Base-by-base conservation (phyloP, 2,888 invertebrate species). In the Magallana nippona region DNA sequence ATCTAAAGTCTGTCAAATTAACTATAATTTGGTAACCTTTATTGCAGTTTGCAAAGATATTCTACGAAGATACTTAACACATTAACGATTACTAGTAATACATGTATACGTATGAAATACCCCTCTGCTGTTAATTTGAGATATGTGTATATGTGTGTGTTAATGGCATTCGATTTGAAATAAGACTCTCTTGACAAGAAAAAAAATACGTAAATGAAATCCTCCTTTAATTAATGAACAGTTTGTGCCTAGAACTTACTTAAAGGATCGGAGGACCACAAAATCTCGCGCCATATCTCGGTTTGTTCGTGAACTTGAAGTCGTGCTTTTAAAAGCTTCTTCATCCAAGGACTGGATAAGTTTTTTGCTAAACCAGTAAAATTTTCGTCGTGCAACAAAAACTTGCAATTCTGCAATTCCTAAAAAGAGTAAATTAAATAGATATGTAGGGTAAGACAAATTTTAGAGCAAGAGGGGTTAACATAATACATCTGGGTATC, bases 381-480 rank as follows among this genome's bases (percentile, higher is more conserved):
- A 10, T 82, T 82, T 2, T 44, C 71, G 15, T 56, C 55, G 10
- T 55, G 8, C 56, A 82, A 55, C 63, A 82, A 56, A 55, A 82
- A 55, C 55, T 77, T 82, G 17, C 55, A 22, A 56, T 71, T 82
- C 56, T 82, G 82, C 55, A 82, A n/a, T 63, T 82, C 82, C 82
- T 82, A 55, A 13, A n/a, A 71, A 60, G 13, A n/a, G 62, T 44
- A 32, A 13, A 11, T 56, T 44, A 32, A 13, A 11, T 56, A 55
- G 15, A 57, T n/a, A 22, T 55, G 8, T 19, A 44, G 10, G 13
- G 8, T 22, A 17, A 77, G 44, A 44, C 44, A 44, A 44, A 44
- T 44, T 13, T n/a, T 22, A 44, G 10, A 44, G n/a, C 19, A 77
- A 77, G 27, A 77, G 17, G 8, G 22, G 11, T 17, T 77, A 22